phyloP scores from a whole-genome alignment of 2,113 vertebrate species.

The Pituophis catenifer region DNA sequence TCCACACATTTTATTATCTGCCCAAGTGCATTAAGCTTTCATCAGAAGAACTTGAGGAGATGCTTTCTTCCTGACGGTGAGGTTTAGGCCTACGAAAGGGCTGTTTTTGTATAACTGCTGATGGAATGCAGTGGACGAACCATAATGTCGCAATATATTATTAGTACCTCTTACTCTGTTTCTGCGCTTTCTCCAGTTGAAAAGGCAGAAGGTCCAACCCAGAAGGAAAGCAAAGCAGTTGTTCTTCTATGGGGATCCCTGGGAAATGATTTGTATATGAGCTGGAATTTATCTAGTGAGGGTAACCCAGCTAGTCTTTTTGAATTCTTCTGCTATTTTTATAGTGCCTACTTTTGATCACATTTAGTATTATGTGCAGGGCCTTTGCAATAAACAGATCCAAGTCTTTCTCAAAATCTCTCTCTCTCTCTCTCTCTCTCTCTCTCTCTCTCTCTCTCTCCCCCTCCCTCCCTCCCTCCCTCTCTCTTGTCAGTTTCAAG shows the following conservation, averaged over 20 bases:
- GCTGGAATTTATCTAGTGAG: conserved; percentile 36
- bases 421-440: background rate
- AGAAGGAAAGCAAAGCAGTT: conserved; percentile 35
- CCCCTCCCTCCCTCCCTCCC: too few species aligned
- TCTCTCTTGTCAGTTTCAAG: background rate
- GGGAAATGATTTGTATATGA: conserved; percentile 31
- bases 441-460: too few species aligned
- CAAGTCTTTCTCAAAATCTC: background rate
- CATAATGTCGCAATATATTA: background rate
- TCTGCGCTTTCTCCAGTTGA: conserved; percentile 18
- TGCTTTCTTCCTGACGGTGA: conserved; percentile 12
- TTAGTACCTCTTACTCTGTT: conserved; percentile 32
- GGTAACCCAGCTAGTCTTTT: background rate
- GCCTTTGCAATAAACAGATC: background rate
- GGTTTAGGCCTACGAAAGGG: background rate
- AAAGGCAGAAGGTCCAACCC: background rate
- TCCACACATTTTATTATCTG: conserved; percentile 41
- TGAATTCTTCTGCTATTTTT: conserved; percentile 11
- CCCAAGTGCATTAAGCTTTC: background rate
- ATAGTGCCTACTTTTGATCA: background rate
- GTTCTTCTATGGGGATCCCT: conserved; percentile 38
- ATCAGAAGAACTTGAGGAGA: background rate
- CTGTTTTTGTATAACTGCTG: background rate
- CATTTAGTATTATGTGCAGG: background rate
- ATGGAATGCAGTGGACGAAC: conserved; percentile 41